Evolutionary conservation across 2,888 invertebrate genomes (phyloP), one percentile per base, ranked within the genome.

Genomic region (Buathra laborator): DNA sequence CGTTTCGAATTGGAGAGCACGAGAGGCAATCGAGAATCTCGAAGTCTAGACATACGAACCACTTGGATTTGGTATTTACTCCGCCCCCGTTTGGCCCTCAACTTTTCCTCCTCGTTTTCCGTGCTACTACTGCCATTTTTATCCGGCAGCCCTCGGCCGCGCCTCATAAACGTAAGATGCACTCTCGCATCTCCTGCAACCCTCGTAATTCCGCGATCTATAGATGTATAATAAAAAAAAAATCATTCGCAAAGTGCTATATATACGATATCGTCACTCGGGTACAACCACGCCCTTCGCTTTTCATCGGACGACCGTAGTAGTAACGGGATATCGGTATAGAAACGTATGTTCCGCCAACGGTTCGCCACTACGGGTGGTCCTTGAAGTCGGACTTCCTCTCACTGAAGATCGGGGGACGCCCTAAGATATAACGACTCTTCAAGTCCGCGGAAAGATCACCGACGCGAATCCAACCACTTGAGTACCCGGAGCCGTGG

Each of bases 101-200:
- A 79, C 14, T 64, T 14, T 53, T 37, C 56, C 48, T 78, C 48
- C 51, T 32, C 56, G 3, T 10, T 12, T 24, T 10, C 10, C 19
- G 10, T 12, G 66, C 56, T 51, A 67, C 46, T 51, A 19, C n/a
- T 24, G 10, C 70, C 68, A 75, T 71, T 70, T 75, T 68, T 81
- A 81, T 81, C 48, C 46, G 12, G 44, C 14, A 72, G 44, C 53
- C 53, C 53, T 59, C 44, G 71, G 79, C 53, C 80, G 43, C 19
- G 48, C 81, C 81, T 81, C 81, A 80, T 83, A 79, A 83, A 75
- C 83, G 70, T 80, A 66, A 83, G 83, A 80, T 75, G 79, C 79
- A 80, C 70, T 83, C 64, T 75, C 75, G 79, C 44, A 62, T 66
- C 62, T 37, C 14, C 72, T 44, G 70, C 70, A n/a, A 37, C 64